Base-by-base conservation (phyloP, 2,888 invertebrate species). In the Pristionchus maxplancki region DNA sequence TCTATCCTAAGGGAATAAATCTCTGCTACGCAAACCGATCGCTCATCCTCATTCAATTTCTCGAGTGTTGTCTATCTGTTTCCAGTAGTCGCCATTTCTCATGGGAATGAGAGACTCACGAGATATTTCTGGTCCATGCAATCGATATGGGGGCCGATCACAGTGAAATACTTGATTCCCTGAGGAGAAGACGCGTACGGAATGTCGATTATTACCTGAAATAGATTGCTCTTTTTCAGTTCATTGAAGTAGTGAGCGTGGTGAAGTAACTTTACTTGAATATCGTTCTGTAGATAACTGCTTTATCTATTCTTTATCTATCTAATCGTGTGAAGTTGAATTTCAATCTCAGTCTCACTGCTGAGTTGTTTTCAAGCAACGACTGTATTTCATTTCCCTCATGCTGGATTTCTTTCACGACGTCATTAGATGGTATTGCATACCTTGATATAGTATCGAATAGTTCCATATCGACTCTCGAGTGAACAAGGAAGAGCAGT, bases 71-170 rank as follows among this genome's bases (percentile, higher is more conserved):
- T 74, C 71, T 17, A 40, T 34, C 53, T 90, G n/a, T 89, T 40
- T 58, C 58, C n/a, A 58, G 58, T 58, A 58, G 9, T n/a, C 6
- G 31, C 17, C 9, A 53, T 88, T 40, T n/a, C 28, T 64, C 58
- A 58, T n/a, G 58, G 58, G 58, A 58, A n/a, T 58, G 24, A 1
- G 15, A 83, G n/a, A 67, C 88, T 95, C 95, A 97, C 97, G 95
- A 97, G 95, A 94, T 97, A 97, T 93, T 97, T 96, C 94, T 97
- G 97, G 91, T 97, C 97, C 97, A 97, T 97, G 95, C 97, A 97
- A 95, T 97, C 97, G 92, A 97, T 96, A 93, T 97, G 96, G 24
- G 97, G 97, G 4, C 97, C 97, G 91, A 97, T 96, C 81, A 97
- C 96, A 2, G 97, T 97, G 95, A 97, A 97, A 95, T 97, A 97